Evolutionary conservation across 2,797 vertebrate genomes (phyloP).

Genomic region (Oreonectes daqikongensis): DNA sequence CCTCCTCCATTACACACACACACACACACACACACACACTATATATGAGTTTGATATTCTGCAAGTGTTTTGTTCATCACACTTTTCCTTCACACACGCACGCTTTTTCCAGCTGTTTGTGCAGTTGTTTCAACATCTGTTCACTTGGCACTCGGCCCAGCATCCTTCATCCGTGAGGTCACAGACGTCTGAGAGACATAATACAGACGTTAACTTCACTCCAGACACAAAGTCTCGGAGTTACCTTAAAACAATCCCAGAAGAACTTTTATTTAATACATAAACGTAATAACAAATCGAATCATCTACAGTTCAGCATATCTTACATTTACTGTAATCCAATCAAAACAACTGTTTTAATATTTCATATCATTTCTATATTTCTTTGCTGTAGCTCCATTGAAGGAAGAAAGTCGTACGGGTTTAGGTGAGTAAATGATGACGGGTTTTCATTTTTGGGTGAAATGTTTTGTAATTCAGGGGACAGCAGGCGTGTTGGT

Average conservation of each 20-base stretch:
- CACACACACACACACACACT: too few relatives aligned
- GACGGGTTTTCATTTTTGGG: not conserved
- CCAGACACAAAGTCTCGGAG: not conserved
- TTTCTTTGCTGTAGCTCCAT: not conserved
- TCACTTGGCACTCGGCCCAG: constrained; percentile 15
- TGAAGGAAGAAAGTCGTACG: not conserved
- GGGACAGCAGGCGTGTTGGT: not conserved
- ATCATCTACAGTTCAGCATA: not conserved
- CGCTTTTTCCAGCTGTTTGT: constrained; percentile 38
- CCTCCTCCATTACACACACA: too few relatives aligned
- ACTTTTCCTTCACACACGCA: not conserved
- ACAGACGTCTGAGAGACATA: not conserved
- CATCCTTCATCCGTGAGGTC: constrained; percentile 32
- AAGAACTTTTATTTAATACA: too few relatives aligned
- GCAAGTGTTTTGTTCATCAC: not conserved
- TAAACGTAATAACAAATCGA: too few relatives aligned
- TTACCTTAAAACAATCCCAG: too few relatives aligned
- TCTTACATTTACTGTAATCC: not conserved
- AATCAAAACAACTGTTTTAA: too few relatives aligned
- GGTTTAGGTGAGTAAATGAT: not conserved
- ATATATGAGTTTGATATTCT: not conserved
- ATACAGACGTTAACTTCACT: not conserved
- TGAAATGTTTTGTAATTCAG: not conserved
- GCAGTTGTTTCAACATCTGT: constrained; percentile 43
- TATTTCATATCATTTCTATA: too few relatives aligned